A percentile compares a stretch with the other conserved stretches of the same genome.
Evolutionary conservation across 2,797 vertebrate species (phyloP).

Genomic region (Protosalanx chinensis): DNA sequence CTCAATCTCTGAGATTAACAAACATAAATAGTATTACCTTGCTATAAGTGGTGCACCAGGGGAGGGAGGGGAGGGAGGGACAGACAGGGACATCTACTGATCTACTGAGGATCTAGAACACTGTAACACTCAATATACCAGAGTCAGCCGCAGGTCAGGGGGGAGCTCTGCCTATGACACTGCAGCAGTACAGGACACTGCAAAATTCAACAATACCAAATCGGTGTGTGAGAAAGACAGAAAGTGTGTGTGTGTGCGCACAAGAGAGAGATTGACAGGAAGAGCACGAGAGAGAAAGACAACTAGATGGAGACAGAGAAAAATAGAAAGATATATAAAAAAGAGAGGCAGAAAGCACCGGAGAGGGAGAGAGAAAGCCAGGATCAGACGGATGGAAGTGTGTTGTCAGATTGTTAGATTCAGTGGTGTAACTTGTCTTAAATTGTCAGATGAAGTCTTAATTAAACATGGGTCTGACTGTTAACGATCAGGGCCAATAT

Average conservation of each 20-base stretch:
- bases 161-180: no score
- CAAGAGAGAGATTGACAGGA: not conserved
- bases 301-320: not conserved
- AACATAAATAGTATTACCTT: not conserved
- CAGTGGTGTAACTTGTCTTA: conserved; percentile 14
- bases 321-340: no score
- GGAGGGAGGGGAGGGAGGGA: not conserved
- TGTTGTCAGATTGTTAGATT: not conserved
- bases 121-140: not conserved
- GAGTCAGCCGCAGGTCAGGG: not conserved
- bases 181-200: not conserved
- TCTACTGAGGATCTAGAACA: not conserved
- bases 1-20: not conserved
- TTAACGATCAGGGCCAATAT: conserved; percentile 50
- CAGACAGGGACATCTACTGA: not conserved
- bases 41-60: not conserved
- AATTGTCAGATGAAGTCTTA: conserved; percentile 41
- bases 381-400: conserved; percentile 11
- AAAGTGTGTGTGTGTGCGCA: not conserved
- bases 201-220: not conserved
- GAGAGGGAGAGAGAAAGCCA: conserved; percentile 4
- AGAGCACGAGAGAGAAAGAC: not conserved
- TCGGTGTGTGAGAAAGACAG: not conserved
- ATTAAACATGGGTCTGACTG: conserved; percentile 34
- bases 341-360: not conserved